These are phyloP conservation scores for Microctonus brassicae DNA, from an alignment of 2,888 invertebrate species.

Conservation along the genomic window DNA sequence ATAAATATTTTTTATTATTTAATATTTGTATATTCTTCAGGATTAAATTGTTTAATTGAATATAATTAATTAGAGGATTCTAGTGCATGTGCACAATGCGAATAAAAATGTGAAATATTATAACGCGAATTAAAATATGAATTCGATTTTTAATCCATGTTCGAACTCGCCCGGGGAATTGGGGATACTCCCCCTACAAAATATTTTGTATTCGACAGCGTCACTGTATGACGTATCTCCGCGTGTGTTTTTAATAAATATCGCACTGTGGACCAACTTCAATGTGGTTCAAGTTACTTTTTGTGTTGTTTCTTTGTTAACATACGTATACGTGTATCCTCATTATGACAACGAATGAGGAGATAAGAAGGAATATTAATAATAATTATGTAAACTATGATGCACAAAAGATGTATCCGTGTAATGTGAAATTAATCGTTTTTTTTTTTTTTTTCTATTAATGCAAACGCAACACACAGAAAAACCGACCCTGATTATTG, in stretches of 20 bases:
- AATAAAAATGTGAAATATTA: background rate
- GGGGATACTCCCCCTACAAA: background rate
- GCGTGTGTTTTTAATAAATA: background rate
- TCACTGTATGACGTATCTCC: background rate
- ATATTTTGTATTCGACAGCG: background rate
- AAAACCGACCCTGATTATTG: slow-evolving; percentile 51
- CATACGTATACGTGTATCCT: background rate
- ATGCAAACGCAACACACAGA: slow-evolving; percentile 51
- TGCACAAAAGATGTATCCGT: background rate
- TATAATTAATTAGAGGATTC: too few species aligned
- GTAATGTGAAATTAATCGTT: background rate
- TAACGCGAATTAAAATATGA: background rate
- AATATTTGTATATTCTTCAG: too few species aligned
- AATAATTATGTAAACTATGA: background rate
- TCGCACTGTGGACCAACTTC: background rate
- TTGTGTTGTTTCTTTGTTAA: too few species aligned
- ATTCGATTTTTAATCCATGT: background rate
- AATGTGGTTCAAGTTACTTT: background rate
- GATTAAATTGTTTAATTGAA: too few species aligned
- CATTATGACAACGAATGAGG: background rate
- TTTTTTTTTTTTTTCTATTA: slow-evolving; percentile 19
- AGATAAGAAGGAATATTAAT: background rate
- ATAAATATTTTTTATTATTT: too few species aligned
- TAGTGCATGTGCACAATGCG: too few species aligned
- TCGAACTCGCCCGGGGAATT: background rate